Conservation (phyloP, 2,113 vertebrate genomes). For the Malaclemys terrapin region DNA sequence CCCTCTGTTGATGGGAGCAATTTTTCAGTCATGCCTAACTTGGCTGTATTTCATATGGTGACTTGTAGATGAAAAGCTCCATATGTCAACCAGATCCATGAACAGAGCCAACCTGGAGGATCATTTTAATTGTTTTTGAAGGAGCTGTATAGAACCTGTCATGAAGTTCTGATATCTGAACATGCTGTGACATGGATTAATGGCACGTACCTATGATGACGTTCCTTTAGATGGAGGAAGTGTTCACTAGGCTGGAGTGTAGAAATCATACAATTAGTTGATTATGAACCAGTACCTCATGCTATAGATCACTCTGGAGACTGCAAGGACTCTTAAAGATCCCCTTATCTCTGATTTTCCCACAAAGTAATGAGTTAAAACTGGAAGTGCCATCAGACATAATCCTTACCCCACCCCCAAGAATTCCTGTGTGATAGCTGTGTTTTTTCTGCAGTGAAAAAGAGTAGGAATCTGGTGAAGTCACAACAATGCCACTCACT, state of each 20-base stretch:
- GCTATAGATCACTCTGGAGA: not conserved
- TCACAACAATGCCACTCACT: not conserved
- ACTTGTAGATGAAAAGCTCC: not conserved
- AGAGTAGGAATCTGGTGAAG: not conserved
- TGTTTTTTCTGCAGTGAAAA: not conserved
- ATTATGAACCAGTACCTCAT: not conserved
- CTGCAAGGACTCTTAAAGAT: not conserved
- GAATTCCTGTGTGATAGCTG: not conserved
- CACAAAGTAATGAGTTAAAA: not conserved
- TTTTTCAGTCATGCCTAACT: not conserved
- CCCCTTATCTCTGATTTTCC: not conserved
- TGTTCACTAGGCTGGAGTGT: not conserved
- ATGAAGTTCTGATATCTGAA: not conserved
- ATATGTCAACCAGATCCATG: not conserved
- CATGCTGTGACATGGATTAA: not conserved
- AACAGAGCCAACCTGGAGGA: not conserved
- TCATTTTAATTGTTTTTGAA: not conserved
- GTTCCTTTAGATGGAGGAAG: not conserved
- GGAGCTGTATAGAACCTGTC: not conserved
- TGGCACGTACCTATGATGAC: no score
- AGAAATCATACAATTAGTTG: not conserved
- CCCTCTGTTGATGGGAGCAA: not conserved
- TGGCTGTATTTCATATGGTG: not conserved
- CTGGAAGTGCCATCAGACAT: not conserved
- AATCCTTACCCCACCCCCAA: not conserved